phyloP scores from a whole-genome alignment of 64 coral and sea anemone genomes.

The Dendrophyllia cribrosa region DNA sequence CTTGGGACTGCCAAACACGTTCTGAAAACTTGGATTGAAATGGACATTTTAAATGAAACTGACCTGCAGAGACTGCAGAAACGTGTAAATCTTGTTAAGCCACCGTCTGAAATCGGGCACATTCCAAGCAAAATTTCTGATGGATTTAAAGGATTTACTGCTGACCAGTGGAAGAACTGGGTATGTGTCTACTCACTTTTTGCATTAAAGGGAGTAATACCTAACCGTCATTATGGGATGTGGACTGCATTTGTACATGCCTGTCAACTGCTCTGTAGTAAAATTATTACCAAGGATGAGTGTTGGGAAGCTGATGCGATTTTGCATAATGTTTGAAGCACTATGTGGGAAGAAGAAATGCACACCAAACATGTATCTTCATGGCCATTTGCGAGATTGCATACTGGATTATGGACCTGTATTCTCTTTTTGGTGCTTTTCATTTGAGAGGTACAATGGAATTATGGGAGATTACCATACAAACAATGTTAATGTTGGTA shows the following conservation, averaged over 20 bases:
- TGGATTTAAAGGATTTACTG: constrained; percentile 43
- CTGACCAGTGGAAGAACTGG: constrained; percentile 78
- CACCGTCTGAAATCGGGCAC: constrained; percentile 21
- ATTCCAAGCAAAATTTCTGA: constrained; percentile 38
- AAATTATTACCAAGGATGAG: not conserved
- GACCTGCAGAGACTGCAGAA: constrained; percentile 12
- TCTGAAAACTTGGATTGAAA: constrained; percentile 58
- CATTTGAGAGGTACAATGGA: constrained; percentile 1
- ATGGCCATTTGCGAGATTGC: constrained; percentile 8
- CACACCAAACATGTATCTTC: constrained; percentile 41
- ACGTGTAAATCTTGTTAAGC: not conserved
- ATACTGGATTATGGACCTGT: constrained; percentile 18
- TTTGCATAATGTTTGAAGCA: not conserved
- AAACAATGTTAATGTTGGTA: not conserved
- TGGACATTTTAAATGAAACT: constrained; percentile 12
- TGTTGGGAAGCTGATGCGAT: not conserved
- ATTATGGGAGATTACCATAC: constrained; percentile 7
- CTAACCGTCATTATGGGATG: constrained; percentile 45
- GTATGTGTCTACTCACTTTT: constrained; percentile 56
- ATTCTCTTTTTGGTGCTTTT: constrained; percentile 21
- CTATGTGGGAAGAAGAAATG: constrained; percentile 21
- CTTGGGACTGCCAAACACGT: constrained; percentile 65
- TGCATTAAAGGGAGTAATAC: constrained; percentile 68
- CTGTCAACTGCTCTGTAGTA: not conserved
- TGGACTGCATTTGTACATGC: constrained; percentile 20